Evolutionary conservation across 2,797 vertebrate species (phyloP).

Genomic region (Carcharodon carcharias): DNA sequence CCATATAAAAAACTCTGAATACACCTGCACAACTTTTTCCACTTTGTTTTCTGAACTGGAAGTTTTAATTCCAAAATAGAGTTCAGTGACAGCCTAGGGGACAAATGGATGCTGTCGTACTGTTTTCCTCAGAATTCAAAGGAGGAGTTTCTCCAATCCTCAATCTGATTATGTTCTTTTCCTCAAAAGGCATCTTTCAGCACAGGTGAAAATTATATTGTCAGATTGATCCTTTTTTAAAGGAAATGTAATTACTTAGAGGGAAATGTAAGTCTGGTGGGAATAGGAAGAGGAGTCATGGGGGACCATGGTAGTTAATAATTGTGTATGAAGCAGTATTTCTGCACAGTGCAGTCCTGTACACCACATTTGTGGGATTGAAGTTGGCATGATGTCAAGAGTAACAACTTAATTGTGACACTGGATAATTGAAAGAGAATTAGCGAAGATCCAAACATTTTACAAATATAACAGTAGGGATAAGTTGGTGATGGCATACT

Average conservation of each 20-base stretch:
- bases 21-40: neutral
- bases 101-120: neutral
- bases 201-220: neutral
- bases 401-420: neutral
- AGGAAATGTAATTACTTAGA: slow-evolving; percentile 11
- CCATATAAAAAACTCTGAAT: neutral
- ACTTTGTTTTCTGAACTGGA: neutral
- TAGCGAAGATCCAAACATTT: neutral
- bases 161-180: neutral
- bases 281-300: neutral
- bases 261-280: neutral
- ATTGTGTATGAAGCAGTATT: neutral
- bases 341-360: neutral
- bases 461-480: neutral
- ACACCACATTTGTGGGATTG: neutral
- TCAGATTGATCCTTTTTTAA: neutral
- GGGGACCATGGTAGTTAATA: neutral
- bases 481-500: neutral
- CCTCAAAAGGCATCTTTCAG: neutral
- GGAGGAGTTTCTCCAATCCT: neutral
- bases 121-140: neutral
- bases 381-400: too few relatives aligned
- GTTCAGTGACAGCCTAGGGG: neutral
- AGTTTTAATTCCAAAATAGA: neutral
- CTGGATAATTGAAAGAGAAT: neutral